Evolutionary conservation across 2,113 vertebrate species (phyloP), one percentile per base, ranked within the genome.

Genomic region (Callipepla squamata): DNA sequence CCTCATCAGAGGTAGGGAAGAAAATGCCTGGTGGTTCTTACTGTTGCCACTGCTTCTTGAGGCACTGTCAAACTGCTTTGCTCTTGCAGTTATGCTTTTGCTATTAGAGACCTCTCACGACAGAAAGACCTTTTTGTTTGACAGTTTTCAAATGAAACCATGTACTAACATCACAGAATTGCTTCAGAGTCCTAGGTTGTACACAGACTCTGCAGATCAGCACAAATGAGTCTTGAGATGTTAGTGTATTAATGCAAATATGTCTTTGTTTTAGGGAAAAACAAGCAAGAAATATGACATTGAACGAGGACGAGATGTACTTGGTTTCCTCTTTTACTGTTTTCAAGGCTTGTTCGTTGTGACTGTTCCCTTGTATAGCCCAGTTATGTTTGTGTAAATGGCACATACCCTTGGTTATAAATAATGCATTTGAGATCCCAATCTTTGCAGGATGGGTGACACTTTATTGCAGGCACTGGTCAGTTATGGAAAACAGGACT

Each of bases 381-480:
- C 20, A 32, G 21, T 66, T 72, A 25, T 5, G 13, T 88, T 62
- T 88, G 26, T 32, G 11, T 78, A 51, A 86, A 25, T 42, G 80
- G 16, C 34, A 50, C 21, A 15, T 50, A 30, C 12, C 11, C 15
- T 58, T 89, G 3, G 26, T 34, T 79, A 30, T 21, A 68, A 51
- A 32, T 34, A 30, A 42, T 47, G 6, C 19, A 70, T 61, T 80
- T 38, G 17, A 25, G 7, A 73, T 84, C 70, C 13, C 25, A 74
- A 1, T 62, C 89, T 74, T 80, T 51, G 25, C 26, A 74, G 38
- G 14, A 19, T 9, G 66, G 4, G 17, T 5, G 18, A 47, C 5
- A 28, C 85, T 95, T 95, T 77, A 62, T 87, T 89, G 42, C 55
- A 48, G 65, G 42, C 53, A 73, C 21, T 79, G 58, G 21, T 80